Evolutionary conservation across 2,113 vertebrate genomes (phyloP).

Genomic region (Zosterops borbonicus): DNA sequence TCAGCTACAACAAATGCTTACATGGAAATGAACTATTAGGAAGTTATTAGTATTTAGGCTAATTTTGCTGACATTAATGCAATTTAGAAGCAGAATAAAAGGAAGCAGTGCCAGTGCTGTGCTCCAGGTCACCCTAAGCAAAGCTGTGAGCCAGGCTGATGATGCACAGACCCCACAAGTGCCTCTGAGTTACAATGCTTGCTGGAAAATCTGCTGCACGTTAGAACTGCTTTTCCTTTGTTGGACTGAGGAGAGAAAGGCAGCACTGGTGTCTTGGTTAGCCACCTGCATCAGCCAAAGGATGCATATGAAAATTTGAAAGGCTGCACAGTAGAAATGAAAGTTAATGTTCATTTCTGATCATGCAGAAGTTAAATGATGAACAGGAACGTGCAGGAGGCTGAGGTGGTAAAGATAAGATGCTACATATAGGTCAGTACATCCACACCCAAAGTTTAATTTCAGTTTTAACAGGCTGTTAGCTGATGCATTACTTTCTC

Average conservation of each 20-base stretch:
- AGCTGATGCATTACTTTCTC: not conserved
- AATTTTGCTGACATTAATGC: conserved; percentile 41
- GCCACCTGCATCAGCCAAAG: not conserved
- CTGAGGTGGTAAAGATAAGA: not conserved
- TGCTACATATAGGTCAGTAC: not conserved
- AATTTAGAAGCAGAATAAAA: conserved; percentile 43
- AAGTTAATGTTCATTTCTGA: not conserved
- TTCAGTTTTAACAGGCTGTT: not conserved
- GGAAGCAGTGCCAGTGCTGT: not conserved
- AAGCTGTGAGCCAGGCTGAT: not conserved
- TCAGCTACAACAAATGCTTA: not conserved
- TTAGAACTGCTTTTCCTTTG: not conserved
- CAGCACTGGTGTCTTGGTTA: not conserved
- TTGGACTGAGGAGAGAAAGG: not conserved
- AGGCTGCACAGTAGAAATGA: not conserved
- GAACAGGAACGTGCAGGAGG: not conserved
- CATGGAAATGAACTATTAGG: conserved; percentile 37
- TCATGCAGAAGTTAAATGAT: not conserved
- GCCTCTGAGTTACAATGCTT: not conserved
- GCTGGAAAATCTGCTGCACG: not conserved
- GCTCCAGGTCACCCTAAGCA: not conserved
- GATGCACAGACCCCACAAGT: not conserved
- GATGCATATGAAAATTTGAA: not conserved
- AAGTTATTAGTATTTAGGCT: conserved; percentile 30
- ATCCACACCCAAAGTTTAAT: not conserved